Evolutionary conservation across 1,140 invertebrate genomes (phyloP).

Genomic region (Heliconius melpomene): DNA sequence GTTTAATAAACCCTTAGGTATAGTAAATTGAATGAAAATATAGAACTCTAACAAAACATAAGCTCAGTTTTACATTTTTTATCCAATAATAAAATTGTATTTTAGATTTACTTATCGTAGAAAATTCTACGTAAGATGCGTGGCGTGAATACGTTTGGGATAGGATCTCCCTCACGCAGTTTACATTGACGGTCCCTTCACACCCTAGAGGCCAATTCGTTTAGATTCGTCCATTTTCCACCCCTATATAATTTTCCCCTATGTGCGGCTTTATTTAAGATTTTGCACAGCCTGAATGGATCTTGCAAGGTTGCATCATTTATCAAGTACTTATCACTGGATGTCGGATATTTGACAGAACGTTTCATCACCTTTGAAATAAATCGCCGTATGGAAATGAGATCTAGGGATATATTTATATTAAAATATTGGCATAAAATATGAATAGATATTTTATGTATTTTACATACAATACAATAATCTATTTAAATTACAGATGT

Average conservation of each 20-base stretch:
- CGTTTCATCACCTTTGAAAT: not conserved
- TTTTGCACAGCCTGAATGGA: not conserved
- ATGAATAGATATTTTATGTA: not conserved
- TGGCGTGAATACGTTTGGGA: conserved; percentile 12
- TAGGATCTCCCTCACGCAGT: conserved; percentile 4
- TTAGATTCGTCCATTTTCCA: conserved; percentile 17
- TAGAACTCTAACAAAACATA: not conserved
- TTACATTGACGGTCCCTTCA: conserved; percentile 26
- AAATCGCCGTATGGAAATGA: not conserved
- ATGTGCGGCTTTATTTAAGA: conserved; percentile 5
- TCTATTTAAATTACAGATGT: too few relatives aligned
- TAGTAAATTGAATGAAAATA: not conserved
- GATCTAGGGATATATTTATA: not conserved
- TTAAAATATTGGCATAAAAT: not conserved
- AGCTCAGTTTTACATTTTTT: not conserved
- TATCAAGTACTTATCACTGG: not conserved
- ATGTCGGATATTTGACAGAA: not conserved
- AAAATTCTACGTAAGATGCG: conserved; percentile 14
- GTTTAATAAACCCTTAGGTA: not conserved
- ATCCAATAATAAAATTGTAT: not conserved
- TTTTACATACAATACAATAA: too few relatives aligned
- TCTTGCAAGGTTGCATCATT: not conserved
- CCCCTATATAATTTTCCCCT: conserved; percentile 6
- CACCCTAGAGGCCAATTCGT: conserved; percentile 20
- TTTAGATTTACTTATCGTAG: conserved; percentile 17